These are phyloP conservation scores for Masnerella sp. DNA, from an alignment of 2,888 invertebrate species.

Conservation along the genomic window DNA sequence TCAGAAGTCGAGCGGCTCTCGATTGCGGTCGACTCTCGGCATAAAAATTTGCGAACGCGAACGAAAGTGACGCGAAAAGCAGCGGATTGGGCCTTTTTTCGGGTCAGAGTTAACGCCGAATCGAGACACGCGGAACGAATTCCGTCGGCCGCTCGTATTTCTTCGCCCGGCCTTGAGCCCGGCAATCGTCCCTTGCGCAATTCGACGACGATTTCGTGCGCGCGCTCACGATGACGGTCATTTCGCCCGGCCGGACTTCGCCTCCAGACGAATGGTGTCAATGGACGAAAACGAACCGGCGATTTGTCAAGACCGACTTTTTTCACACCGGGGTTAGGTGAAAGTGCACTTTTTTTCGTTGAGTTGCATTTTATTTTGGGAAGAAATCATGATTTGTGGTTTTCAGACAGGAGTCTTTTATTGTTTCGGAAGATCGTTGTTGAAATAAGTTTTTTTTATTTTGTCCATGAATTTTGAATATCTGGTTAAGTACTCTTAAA, in stretches of 20 bases:
- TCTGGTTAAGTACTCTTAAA: too few species aligned
- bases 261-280: conserved; percentile 5
- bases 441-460: too few species aligned
- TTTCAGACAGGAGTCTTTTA: too few species aligned
- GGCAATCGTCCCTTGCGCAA: conserved; percentile 52
- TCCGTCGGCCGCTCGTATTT: conserved; percentile 66
- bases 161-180: conserved; percentile 67
- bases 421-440: too few species aligned
- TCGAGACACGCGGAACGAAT: conserved; percentile 46
- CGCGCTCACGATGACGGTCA: conserved; percentile 25
- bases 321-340: neutral
- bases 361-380: neutral
- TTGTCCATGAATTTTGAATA: too few species aligned
- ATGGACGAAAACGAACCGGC: conserved; percentile 3
- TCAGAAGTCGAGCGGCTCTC: conserved; percentile 16
- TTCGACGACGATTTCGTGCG: conserved; percentile 47
- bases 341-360: too few species aligned
- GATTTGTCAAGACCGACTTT: conserved; percentile 1
- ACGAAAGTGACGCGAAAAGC: conserved; percentile 54
- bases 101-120: conserved; percentile 45
- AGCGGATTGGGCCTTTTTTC: conserved; percentile 31
- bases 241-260: conserved; percentile 13
- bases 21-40: conserved; percentile 26
- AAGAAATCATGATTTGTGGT: too few species aligned
- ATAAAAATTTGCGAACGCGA: conserved; percentile 33